phyloP scores from a whole-genome alignment of 2,888 invertebrate genomes.

The Caenorhabditis imperialis region DNA sequence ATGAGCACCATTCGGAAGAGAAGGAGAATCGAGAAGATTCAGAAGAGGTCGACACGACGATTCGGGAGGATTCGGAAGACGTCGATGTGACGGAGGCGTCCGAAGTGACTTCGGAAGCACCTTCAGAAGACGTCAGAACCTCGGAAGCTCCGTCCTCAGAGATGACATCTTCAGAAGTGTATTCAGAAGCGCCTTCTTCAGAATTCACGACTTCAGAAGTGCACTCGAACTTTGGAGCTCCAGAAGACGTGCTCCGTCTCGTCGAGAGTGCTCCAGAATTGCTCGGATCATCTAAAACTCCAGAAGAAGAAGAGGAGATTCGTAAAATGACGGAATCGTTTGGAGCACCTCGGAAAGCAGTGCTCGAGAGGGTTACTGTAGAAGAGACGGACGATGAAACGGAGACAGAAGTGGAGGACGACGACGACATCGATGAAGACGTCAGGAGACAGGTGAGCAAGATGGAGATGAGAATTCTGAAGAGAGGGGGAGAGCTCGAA shows the following conservation, averaged over 20 bases:
- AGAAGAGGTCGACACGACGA: conserved; percentile 39
- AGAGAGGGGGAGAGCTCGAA: background rate
- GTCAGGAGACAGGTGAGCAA: conserved; percentile 28
- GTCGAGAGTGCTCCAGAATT: conserved; percentile 36
- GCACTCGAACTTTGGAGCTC: background rate
- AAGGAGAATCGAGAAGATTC: conserved; percentile 41
- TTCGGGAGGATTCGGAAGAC: conserved; percentile 38
- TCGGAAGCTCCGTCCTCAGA: background rate
- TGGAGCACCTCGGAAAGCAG: conserved; percentile 45
- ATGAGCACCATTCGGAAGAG: conserved; percentile 19
- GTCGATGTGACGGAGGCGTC: conserved; percentile 6
- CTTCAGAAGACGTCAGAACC: too few species aligned
- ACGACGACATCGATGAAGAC: conserved; percentile 43
- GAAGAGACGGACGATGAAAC: conserved; percentile 28
- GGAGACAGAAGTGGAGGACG: conserved; percentile 33
- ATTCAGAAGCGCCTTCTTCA: background rate
- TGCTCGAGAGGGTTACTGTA: conserved; percentile 27
- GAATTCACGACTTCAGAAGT: background rate
- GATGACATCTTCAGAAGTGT: background rate
- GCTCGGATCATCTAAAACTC: background rate
- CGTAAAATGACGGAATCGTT: conserved; percentile 51
- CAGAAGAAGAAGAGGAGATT: conserved; percentile 37
- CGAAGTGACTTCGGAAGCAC: background rate
- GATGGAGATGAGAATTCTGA: background rate
- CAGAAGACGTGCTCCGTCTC: conserved; percentile 13